Percentiles rank a stretch among this genome's conserved stretches.
Conservation (phyloP, 2,797 vertebrate genomes). For the Urosaurus nigricauda region DNA sequence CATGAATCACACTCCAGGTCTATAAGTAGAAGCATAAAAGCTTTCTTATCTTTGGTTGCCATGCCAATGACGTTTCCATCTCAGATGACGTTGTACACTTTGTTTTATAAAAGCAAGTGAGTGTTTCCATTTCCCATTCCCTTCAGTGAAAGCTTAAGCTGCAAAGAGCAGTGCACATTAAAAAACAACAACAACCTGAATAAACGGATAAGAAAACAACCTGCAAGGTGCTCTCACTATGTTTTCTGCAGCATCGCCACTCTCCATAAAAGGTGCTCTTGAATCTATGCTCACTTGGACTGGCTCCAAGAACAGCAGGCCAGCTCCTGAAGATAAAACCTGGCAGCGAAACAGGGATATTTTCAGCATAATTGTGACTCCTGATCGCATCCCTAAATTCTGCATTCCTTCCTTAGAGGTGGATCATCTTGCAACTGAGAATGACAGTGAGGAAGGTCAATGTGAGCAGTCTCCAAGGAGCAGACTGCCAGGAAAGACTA, state of each 20-base stretch:
- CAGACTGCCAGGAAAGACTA: neutral
- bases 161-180: constrained; percentile 33
- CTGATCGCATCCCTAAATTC: constrained; percentile 76
- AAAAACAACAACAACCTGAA: neutral
- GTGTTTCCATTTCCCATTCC: constrained; percentile 49
- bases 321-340: constrained; percentile 51
- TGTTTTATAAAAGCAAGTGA: constrained; percentile 73
- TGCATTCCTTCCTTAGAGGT: constrained; percentile 73
- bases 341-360: constrained; percentile 64
- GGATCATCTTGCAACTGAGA: constrained; percentile 51
- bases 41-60: constrained; percentile 76
- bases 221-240: constrained; percentile 52
- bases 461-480: constrained; percentile 1
- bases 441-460: constrained; percentile 36
- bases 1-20: constrained; percentile 63
- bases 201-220: neutral
- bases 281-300: constrained; percentile 70
- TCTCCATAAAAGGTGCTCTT: constrained; percentile 63
- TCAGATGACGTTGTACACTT: constrained; percentile 58
- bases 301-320: constrained; percentile 57
- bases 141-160: constrained; percentile 57
- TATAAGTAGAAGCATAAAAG: constrained; percentile 58
- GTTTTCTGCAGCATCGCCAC: constrained; percentile 57
- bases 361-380: constrained; percentile 74
- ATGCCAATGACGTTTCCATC: constrained; percentile 72